Evolutionary conservation across 2,113 vertebrate species (phyloP).

Genomic region (Myiagra hebetior): DNA sequence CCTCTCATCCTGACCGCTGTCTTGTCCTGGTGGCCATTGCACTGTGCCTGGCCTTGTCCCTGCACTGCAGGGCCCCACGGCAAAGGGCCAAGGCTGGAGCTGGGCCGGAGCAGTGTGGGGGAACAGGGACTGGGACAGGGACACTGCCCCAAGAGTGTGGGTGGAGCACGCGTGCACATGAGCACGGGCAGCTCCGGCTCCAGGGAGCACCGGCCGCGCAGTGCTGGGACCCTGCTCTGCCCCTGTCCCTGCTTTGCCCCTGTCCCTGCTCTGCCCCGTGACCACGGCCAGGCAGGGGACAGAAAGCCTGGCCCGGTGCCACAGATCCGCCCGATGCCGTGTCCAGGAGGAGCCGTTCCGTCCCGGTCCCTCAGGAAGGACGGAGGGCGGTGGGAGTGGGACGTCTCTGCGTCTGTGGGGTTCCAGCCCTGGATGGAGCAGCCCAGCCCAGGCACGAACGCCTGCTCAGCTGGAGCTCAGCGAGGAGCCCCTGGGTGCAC

Average conservation of each 20-base stretch:
- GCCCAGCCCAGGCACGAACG: accelerated
- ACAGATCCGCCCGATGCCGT: accelerated
- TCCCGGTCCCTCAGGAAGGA: not conserved
- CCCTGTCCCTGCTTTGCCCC: not conserved
- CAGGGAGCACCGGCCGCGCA: not conserved
- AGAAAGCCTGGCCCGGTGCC: not conserved
- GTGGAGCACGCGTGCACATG: not conserved
- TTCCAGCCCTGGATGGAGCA: not conserved
- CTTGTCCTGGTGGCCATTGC: not conserved
- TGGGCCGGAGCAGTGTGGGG: not conserved
- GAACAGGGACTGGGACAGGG: not conserved
- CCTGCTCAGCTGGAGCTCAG: not conserved
- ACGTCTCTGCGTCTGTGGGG: accelerated
- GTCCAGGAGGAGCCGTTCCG: not conserved
- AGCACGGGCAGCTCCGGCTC: not conserved
- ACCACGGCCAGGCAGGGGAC: accelerated
- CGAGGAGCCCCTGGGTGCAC: accelerated
- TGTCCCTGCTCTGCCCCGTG: not conserved
- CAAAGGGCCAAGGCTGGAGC: not conserved
- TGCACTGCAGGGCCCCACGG: not conserved
- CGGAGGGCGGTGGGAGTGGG: accelerated
- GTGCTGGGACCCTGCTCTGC: not conserved
- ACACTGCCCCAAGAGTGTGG: not conserved
- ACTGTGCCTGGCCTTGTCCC: not conserved
- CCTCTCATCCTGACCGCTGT: not conserved